These are phyloP conservation scores for Tenthredo distinguenda DNA, from an alignment of 2,888 invertebrate species.

Conservation along the genomic window DNA sequence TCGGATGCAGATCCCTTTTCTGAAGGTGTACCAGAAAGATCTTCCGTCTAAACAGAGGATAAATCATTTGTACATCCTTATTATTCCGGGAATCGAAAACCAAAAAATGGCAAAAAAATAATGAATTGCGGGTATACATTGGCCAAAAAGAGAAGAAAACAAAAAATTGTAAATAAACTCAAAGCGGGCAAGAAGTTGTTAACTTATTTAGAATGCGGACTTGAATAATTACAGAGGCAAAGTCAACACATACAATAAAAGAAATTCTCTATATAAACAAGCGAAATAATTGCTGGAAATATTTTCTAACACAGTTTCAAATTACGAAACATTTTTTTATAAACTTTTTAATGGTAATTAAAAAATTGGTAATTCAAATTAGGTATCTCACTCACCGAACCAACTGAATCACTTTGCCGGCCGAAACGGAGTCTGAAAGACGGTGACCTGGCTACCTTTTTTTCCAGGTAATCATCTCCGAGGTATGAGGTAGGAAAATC, in stretches of 20 bases:
- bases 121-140: not conserved
- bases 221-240: not conserved
- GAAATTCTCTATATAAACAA: not conserved
- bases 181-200: not conserved
- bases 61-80: not conserved
- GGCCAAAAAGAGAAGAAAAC: not conserved
- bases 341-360: not conserved
- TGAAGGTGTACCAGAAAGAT: constrained; percentile 3
- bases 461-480: constrained; percentile 34
- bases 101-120: not conserved
- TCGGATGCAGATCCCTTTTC: constrained; percentile 23
- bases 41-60: constrained; percentile 21
- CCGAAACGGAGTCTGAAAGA: constrained; percentile 44
- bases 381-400: constrained; percentile 5
- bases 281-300: not conserved
- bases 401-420: constrained; percentile 19
- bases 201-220: not conserved
- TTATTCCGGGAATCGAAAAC: not conserved
- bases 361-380: not conserved
- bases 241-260: not conserved
- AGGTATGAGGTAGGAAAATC: constrained; percentile 16
- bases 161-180: not conserved
- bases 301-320: not conserved
- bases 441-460: constrained; percentile 34
- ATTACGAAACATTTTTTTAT: not conserved